phyloP scores from a whole-genome alignment of 2,888 invertebrate genomes.

The Metalampra italica region DNA sequence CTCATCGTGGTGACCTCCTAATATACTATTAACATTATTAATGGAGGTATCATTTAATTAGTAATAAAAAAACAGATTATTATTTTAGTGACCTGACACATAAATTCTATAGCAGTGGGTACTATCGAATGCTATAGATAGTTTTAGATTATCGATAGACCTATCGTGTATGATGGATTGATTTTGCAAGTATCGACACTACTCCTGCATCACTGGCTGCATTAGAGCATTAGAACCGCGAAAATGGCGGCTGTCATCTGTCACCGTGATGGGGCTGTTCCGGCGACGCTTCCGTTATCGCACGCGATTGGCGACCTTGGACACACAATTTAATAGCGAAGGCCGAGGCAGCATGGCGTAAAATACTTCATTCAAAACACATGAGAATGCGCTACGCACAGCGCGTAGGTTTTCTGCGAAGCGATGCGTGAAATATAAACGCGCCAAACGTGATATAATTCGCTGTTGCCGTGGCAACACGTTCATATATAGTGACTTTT shows the following conservation, averaged over 20 bases:
- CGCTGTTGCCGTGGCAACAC: background rate
- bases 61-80: too few species aligned
- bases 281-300: constrained; percentile 18
- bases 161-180: too few species aligned
- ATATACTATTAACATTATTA: too few species aligned
- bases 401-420: background rate
- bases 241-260: constrained; percentile 7
- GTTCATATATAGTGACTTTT: too few species aligned
- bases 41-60: too few species aligned
- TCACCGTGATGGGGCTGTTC: constrained; percentile 14
- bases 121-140: too few species aligned
- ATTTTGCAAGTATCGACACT: too few species aligned
- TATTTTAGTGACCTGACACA: too few species aligned
- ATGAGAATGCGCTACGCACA: background rate
- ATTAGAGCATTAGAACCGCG: constrained; percentile 7
- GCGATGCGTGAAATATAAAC: background rate
- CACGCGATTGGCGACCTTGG: constrained; percentile 42
- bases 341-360: constrained; percentile 27
- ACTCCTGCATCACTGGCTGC: background rate
- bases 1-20: too few species aligned
- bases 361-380: constrained; percentile 1
- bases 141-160: too few species aligned
- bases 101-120: too few species aligned
- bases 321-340: constrained; percentile 34
- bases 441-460: too few species aligned